These are phyloP conservation scores for Silurus meridionalis DNA, from an alignment of 2,113 vertebrate species.

Conservation along the genomic window DNA sequence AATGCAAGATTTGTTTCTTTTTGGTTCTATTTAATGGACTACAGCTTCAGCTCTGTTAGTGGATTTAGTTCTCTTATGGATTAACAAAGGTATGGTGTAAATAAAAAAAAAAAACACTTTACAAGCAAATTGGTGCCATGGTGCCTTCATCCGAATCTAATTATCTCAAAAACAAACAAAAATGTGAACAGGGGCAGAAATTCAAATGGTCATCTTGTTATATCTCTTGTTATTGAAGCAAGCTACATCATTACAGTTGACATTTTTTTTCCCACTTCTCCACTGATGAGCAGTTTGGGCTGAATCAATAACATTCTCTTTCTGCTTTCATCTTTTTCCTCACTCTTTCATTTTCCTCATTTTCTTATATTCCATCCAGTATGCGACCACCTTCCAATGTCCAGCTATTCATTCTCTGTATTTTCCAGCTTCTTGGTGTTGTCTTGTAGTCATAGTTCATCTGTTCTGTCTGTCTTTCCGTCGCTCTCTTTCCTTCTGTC, in stretches of 20 bases:
- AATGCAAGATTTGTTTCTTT: neutral
- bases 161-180: neutral
- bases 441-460: slow-evolving; percentile 35
- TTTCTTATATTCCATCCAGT: slow-evolving; percentile 16
- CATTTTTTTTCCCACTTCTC: neutral
- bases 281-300: neutral
- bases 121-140: slow-evolving; percentile 4
- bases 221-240: neutral
- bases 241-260: neutral
- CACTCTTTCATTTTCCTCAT: slow-evolving; percentile 27
- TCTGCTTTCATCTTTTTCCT: neutral
- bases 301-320: slow-evolving; percentile 12
- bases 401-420: slow-evolving; percentile 1
- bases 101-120: neutral
- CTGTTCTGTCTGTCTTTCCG: slow-evolving; percentile 50
- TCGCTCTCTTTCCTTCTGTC: slow-evolving; percentile 58
- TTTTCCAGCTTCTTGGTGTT: neutral
- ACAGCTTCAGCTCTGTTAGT: neutral
- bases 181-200: neutral
- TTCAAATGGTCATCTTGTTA: neutral
- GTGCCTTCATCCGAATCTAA: neutral
- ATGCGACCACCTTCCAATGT: neutral
- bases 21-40: neutral
- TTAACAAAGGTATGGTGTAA: neutral
- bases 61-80: neutral